Base-by-base conservation (phyloP, 2,113 vertebrate species). In the Nothocercus nigrocapillus region DNA sequence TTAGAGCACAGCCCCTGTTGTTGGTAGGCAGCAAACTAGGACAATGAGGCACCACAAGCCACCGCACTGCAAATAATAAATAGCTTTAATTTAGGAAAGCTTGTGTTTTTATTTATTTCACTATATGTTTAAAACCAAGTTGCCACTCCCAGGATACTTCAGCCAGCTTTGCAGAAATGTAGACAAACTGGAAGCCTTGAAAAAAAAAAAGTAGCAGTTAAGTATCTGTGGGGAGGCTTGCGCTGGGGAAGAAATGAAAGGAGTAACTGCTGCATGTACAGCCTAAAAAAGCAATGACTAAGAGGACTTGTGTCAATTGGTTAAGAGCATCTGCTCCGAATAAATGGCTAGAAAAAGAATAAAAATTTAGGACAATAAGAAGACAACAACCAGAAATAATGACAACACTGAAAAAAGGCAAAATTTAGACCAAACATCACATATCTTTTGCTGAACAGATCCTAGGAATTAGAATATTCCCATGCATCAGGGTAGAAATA, bases 311-410 rank as follows among this genome's bases (percentile, higher is more conserved):
- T 78, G 90, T 90, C 94, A 79, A 45, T 69, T 25, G 74, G 66
- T 53, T 93, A 79, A 62, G 84, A 58, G 68, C 85, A 95, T 94
- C 83, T 95, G 96, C 47, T 90, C 58, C 53, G 93, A 94, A 95
- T 95, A 95, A 96, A 89, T 69, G 83, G 54, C 74, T 66, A 90
- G 80, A 53, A 94, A n/a, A 90, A 80, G 54, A 91, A 83, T 82
- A 95, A 77, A 73, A 90, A 90, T 47, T 73, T 84, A 78, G 61
- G 51, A 78, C n/a, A 90, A 69, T 62, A 86, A 84, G 83, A 83
- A 47, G 81, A 51, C 25, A 90, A 84, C 30, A 82, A 56, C 68
- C 90, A 91, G 66, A 93, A 92, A 90, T 53, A 90, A 92, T n/a
- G 61, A 56, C 69, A 90, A 58, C 56, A 53, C 40, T 62, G 85